Base-by-base conservation (phyloP, 2,113 vertebrate species). In the Pollimyrus isidori region DNA sequence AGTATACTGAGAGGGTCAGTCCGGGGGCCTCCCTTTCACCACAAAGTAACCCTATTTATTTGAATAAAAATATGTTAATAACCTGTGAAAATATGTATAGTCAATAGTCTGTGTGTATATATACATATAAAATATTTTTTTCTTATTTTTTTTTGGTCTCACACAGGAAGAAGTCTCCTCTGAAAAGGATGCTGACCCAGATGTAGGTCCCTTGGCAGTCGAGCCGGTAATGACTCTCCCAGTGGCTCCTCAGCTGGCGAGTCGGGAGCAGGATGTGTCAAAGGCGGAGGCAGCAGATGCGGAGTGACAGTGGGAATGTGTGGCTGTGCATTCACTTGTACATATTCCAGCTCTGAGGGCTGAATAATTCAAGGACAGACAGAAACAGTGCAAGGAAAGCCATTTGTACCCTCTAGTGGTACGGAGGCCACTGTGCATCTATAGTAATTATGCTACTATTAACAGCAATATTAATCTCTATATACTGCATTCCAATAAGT, bases 361-460 rank as follows among this genome's bases (percentile, higher is more conserved):
- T 88, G 76, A 49, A 69, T 49, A 58, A 26, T 49, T 39, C 42
- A 69, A 83, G 85, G 35, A 69, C 23, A 76, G 88, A 73, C 69
- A 53, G 89, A 89, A 85, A 46, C 69, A 85, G 91, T 89, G 69
- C 58, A 86, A 90, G 89, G 58, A 17, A 56, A 46, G 50, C 86
- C 91, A 93, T 90, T 92, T 92, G 95, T 93, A 94, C 49, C 93
- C 94, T 94, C 93, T 92, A 92, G 92, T 94, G 92, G 92, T 93
- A 92, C 91, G 93, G 94, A 93, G 94, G 93, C 93, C 93, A 91
- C 94, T 93, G 92, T 96, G 95, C 96, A 96, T 95, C 94, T 93
- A 95, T 95, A 94, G 93, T 96, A 95, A 96, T 95, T 94, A 93
- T 93, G 95, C 95, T 96, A 95, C 94, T 96, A 96, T 94, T 96